Percentiles rank a stretch among this genome's conserved stretches.
These are phyloP conservation scores for Pocillopora meandrina DNA, from an alignment of 92 coral and sea anemone genomes.

Conservation along the genomic window DNA sequence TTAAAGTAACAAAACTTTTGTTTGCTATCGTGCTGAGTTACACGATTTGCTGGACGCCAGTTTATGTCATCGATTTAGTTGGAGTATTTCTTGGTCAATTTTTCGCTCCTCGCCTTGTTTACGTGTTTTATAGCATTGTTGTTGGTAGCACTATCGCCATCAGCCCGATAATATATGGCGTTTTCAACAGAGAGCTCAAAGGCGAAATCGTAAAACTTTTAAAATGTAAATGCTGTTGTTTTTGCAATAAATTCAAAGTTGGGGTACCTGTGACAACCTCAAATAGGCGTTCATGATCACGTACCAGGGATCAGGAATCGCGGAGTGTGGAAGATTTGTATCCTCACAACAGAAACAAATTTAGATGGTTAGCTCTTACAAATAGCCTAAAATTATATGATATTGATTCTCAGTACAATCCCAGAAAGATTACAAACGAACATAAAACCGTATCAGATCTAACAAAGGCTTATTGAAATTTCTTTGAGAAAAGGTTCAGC, in stretches of 20 bases:
- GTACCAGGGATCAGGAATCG: too few relatives aligned
- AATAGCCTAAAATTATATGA: too few relatives aligned
- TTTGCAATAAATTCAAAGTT: not conserved
- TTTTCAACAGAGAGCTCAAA: constrained; percentile 28
- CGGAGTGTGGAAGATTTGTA: too few relatives aligned
- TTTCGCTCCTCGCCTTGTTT: constrained; percentile 34
- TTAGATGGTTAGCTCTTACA: too few relatives aligned
- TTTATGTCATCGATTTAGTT: constrained; percentile 23
- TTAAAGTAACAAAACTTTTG: constrained; percentile 48
- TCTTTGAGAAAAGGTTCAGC: too few relatives aligned
- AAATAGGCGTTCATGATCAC: not conserved
- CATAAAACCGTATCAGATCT: too few relatives aligned
- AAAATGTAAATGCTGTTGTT: not conserved
- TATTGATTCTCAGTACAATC: too few relatives aligned
- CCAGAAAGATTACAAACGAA: too few relatives aligned
- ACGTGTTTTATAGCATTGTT: constrained; percentile 24
- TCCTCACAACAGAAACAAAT: too few relatives aligned
- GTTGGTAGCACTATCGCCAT: constrained; percentile 32
- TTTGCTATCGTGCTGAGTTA: constrained; percentile 42
- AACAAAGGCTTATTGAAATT: too few relatives aligned
- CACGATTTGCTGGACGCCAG: constrained; percentile 46
- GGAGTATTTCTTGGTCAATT: constrained; percentile 32
- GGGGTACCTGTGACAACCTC: not conserved
- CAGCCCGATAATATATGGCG: constrained; percentile 42
- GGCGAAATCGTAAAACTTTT: constrained; percentile 6